A percentile compares a stretch with the other conserved stretches of the same genome.
These are phyloP conservation scores for Anoplopoma fimbria DNA, from an alignment of 2,113 vertebrate genomes.

Conservation along the genomic window DNA sequence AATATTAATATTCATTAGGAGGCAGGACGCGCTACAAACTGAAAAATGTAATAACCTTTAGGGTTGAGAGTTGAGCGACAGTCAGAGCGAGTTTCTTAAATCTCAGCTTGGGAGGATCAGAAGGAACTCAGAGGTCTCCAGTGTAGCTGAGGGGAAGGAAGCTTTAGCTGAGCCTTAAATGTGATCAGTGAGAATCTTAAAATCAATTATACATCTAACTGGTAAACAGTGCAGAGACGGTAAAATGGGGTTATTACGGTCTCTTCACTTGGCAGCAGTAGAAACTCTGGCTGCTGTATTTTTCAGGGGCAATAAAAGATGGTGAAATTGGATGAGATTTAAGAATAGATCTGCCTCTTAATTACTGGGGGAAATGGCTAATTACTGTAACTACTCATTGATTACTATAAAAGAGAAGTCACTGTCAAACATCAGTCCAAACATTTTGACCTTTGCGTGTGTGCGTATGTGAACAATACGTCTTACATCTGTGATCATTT, in stretches of 20 bases:
- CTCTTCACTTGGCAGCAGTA: slow-evolving; percentile 40
- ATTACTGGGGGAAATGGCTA: slow-evolving; percentile 19
- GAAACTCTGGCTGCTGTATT: slow-evolving; percentile 42
- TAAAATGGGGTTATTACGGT: slow-evolving; percentile 52
- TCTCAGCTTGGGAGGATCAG: slow-evolving; percentile 16
- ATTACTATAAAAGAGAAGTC: not conserved
- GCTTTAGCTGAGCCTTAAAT: slow-evolving; percentile 46
- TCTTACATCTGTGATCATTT: not conserved
- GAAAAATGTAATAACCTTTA: slow-evolving; percentile 39
- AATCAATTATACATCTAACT: slow-evolving; percentile 66
- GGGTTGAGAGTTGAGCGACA: slow-evolving; percentile 32
- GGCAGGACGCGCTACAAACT: not conserved
- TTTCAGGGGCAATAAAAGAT: slow-evolving; percentile 38
- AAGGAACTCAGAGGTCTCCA: slow-evolving; percentile 17
- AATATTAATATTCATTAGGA: too few relatives aligned
- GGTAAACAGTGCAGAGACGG: slow-evolving; percentile 40
- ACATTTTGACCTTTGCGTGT: not conserved
- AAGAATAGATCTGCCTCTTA: slow-evolving; percentile 36
- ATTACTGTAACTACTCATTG: slow-evolving; percentile 1
- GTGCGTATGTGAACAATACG: not conserved
- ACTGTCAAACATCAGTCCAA: slow-evolving; percentile 2
- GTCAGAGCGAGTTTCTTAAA: slow-evolving; percentile 4
- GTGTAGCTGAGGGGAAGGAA: slow-evolving; percentile 6
- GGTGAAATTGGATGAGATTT: slow-evolving; percentile 46
- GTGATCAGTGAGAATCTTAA: slow-evolving; percentile 53